A percentile compares a stretch with the other conserved stretches of the same genome.
Conservation (phyloP, 1,140 invertebrate genomes). For the Neodiprion fabricii region DNA sequence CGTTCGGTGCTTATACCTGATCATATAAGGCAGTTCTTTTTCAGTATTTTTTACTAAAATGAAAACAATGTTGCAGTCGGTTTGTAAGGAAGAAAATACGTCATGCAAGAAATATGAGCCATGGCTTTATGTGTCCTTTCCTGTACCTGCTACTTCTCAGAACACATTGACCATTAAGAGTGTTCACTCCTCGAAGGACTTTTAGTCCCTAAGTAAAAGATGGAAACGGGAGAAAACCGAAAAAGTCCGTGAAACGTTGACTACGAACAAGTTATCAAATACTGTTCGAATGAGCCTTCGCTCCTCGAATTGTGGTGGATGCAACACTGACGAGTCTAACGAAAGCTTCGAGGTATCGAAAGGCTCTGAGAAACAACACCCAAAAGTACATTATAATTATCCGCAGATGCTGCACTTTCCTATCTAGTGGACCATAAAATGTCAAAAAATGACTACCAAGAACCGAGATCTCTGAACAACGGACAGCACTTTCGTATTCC, state of each 20-base stretch:
- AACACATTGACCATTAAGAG: neutral
- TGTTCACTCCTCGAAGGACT: conserved; percentile 32
- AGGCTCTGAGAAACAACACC: neutral
- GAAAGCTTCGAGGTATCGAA: conserved; percentile 14
- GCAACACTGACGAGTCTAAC: neutral
- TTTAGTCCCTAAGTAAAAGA: conserved; percentile 36
- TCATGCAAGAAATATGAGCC: no score
- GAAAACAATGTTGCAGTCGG: no score
- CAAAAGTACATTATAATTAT: conserved; percentile 13
- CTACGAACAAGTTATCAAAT: no score
- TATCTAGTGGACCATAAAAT: conserved; percentile 10
- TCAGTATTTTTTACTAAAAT: no score
- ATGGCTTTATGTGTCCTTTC: no score
- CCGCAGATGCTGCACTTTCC: conserved; percentile 17
- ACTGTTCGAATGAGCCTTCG: no score
- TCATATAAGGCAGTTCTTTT: no score
- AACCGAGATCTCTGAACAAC: neutral
- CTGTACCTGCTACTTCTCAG: no score
- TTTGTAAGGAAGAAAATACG: no score
- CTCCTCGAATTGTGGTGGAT: no score
- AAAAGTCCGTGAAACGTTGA: conserved; percentile 25
- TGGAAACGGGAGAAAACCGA: conserved; percentile 39
- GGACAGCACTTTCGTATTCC: conserved; percentile 14
- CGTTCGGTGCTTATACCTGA: no score
- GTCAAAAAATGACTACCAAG: conserved; percentile 15